Conservation (phyloP, 1,140 invertebrate genomes). For the Forficula auricularia region DNA sequence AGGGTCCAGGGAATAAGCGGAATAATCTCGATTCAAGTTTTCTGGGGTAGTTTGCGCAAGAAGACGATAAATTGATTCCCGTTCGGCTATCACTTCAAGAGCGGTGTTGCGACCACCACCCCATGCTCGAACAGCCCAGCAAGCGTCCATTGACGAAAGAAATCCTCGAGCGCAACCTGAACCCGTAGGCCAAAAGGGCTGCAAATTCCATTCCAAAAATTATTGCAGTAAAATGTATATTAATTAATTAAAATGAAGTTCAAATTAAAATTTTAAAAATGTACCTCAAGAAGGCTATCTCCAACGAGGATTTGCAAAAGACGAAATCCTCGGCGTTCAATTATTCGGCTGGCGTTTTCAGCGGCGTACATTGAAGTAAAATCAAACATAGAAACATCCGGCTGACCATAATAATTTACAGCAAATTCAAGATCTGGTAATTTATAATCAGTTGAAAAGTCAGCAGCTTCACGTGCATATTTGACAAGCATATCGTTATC, state of each 20-base stretch:
- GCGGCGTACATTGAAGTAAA: constrained; percentile 98
- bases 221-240: neutral
- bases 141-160: constrained; percentile 84
- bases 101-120: constrained; percentile 45
- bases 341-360: constrained; percentile 74
- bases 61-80: constrained; percentile 83
- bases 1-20: constrained; percentile 78
- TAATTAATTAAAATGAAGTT: constrained; percentile 4
- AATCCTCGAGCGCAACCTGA: constrained; percentile 95
- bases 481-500: constrained; percentile 69
- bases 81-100: constrained; percentile 73
- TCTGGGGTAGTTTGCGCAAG: constrained; percentile 90
- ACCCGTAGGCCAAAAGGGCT: constrained; percentile 96
- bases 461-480: constrained; percentile 90
- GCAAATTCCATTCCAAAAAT: too few relatives aligned
- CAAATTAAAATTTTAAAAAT: constrained; percentile 7
- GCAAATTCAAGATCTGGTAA: constrained; percentile 86
- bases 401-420: constrained; percentile 92
- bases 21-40: constrained; percentile 78
- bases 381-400: constrained; percentile 99
- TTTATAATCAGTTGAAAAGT: constrained; percentile 85
- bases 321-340: constrained; percentile 58
- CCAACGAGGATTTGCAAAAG: constrained; percentile 82
- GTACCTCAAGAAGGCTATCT: constrained; percentile 81
- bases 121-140: constrained; percentile 85